Evolutionary conservation across 2,888 invertebrate genomes (phyloP).

Genomic region (Cephus rjabovi): DNA sequence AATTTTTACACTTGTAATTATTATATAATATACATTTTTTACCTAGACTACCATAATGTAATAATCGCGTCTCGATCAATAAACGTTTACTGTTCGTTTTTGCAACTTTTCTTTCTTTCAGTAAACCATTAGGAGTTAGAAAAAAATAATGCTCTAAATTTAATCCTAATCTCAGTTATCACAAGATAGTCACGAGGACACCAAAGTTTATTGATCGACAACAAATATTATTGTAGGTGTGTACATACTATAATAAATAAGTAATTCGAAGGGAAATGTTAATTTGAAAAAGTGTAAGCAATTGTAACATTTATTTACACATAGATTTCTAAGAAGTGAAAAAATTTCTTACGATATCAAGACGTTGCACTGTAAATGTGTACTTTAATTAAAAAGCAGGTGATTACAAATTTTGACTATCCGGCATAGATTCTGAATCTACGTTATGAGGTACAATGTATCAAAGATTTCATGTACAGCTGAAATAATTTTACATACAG

Average conservation of each 20-base stretch:
- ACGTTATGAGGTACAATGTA: not conserved
- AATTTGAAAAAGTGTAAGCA: not conserved
- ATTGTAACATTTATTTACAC: not conserved
- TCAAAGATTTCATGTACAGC: not conserved
- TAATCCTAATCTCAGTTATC: not conserved
- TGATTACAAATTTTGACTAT: not conserved
- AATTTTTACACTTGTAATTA: slow-evolving; percentile 3
- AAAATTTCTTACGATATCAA: not conserved
- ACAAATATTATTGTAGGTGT: not conserved
- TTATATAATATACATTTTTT: slow-evolving; percentile 8
- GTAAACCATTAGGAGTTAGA: not conserved
- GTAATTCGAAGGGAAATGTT: not conserved
- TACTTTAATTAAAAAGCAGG: not conserved
- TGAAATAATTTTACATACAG: not conserved
- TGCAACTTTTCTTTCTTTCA: not conserved
- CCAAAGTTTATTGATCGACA: not conserved
- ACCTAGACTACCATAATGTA: slow-evolving; percentile 1
- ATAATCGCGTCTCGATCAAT: slow-evolving; percentile 1
- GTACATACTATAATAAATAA: slow-evolving; percentile 3
- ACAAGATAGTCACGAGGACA: not conserved
- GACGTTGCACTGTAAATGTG: not conserved
- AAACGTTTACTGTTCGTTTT: not conserved
- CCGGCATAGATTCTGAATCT: too few species aligned
- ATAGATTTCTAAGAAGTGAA: not conserved
- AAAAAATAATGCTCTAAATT: not conserved